phyloP scores from a whole-genome alignment of 2,888 invertebrate genomes.

The Erebia ligea region DNA sequence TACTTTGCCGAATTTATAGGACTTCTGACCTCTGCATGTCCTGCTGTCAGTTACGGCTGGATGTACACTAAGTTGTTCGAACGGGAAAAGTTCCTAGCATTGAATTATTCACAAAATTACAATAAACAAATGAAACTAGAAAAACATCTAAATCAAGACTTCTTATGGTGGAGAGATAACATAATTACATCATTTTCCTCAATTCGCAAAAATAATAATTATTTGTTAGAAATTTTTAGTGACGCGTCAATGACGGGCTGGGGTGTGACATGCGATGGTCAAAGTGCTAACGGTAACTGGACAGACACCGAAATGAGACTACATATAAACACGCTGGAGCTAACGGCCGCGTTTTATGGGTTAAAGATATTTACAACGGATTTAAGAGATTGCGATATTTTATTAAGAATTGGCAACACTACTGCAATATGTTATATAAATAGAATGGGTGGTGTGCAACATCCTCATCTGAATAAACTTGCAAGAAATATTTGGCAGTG shows the following conservation, averaged over 20 bases:
- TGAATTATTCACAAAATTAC: background rate
- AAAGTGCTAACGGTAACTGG: background rate
- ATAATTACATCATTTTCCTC: background rate
- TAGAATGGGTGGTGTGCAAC: background rate
- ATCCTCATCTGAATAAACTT: background rate
- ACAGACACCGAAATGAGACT: background rate
- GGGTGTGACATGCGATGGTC: background rate
- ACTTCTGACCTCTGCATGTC: background rate
- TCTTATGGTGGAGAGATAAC: background rate
- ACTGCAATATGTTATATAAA: background rate
- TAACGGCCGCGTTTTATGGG: background rate
- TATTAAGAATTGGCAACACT: background rate
- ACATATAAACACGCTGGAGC: background rate
- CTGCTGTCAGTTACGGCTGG: background rate
- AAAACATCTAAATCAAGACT: background rate
- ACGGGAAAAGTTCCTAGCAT: background rate
- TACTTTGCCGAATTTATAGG: background rate
- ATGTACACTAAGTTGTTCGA: background rate
- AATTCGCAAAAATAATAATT: background rate
- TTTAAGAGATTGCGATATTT: background rate
- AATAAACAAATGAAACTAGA: background rate
- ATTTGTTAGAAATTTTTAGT: background rate
- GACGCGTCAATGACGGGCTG: background rate
- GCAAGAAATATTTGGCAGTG: background rate
- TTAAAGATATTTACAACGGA: background rate